A percentile compares a stretch with the other conserved stretches of the same genome.
Evolutionary conservation across 1,140 invertebrate species (phyloP).

Genomic region (Drosophila ficusphila): DNA sequence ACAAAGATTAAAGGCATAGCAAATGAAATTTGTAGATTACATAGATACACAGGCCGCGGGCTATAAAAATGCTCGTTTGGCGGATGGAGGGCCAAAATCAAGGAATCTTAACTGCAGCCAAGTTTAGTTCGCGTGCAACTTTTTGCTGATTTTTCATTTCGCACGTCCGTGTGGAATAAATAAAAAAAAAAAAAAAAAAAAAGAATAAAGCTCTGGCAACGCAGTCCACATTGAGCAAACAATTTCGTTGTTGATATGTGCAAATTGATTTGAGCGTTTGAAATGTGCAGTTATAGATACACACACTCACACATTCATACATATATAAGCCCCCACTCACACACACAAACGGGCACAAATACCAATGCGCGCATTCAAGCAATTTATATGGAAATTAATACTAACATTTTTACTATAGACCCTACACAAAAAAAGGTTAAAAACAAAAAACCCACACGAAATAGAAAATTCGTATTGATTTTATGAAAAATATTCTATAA

Average conservation of each 20-base stretch:
- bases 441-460: constrained; percentile 17
- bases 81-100: neutral
- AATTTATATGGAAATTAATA: constrained; percentile 82
- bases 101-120: constrained; percentile 49
- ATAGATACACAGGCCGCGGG: constrained; percentile 43
- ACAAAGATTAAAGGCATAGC: constrained; percentile 73
- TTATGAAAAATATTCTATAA: constrained; percentile 56
- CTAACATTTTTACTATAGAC: constrained; percentile 66
- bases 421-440: constrained; percentile 7
- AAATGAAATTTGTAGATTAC: constrained; percentile 78
- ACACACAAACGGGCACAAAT: constrained; percentile 38
- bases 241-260: constrained; percentile 81
- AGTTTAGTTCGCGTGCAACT: constrained; percentile 61
- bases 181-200: constrained; percentile 11
- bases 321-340: neutral
- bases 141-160: constrained; percentile 79
- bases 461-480: constrained; percentile 66
- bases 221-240: constrained; percentile 66
- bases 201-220: constrained; percentile 15
- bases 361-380: constrained; percentile 43
- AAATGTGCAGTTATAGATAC: constrained; percentile 77
- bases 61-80: neutral
- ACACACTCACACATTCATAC: neutral
- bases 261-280: constrained; percentile 79
- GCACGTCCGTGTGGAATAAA: constrained; percentile 45